These are phyloP conservation scores for Limonius californicus DNA, from an alignment of 1,140 invertebrate genomes.

Conservation along the genomic window DNA sequence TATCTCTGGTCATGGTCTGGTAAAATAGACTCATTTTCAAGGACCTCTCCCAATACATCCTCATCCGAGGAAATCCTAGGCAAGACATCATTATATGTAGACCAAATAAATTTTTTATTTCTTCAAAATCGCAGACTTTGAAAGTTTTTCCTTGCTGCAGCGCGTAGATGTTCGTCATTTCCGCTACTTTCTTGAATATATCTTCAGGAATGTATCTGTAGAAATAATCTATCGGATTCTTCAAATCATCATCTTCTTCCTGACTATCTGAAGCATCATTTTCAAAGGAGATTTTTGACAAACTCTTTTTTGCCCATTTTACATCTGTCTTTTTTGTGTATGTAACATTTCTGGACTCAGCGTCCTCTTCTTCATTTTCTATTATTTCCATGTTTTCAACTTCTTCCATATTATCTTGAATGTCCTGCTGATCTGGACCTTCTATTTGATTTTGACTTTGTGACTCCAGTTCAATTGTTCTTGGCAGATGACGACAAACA, in stretches of 20 bases:
- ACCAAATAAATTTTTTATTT: conserved; percentile 25
- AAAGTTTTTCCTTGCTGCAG: conserved; percentile 20
- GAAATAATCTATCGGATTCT: background rate
- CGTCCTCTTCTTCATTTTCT: conserved; percentile 1
- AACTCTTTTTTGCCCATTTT: background rate
- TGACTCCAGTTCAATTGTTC: too few species aligned
- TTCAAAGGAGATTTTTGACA: background rate
- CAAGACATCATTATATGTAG: conserved; percentile 26
- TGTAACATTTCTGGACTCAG: background rate
- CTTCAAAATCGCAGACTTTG: conserved; percentile 17
- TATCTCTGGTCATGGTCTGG: conserved; percentile 18
- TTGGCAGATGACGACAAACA: too few species aligned
- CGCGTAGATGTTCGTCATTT: conserved; percentile 23
- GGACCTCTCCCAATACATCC: conserved; percentile 21
- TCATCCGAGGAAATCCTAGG: conserved; percentile 13
- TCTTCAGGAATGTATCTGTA: background rate
- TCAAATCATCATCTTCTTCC: background rate
- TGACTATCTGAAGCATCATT: background rate
- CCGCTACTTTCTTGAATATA: background rate
- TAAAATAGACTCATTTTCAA: background rate
- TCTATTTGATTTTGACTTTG: background rate
- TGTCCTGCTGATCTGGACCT: background rate
- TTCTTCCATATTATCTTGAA: background rate
- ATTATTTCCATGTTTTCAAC: too few species aligned
- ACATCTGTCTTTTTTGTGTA: background rate